Base-by-base conservation (phyloP, 1,140 invertebrate species). In the Orchesella cincta region DNA sequence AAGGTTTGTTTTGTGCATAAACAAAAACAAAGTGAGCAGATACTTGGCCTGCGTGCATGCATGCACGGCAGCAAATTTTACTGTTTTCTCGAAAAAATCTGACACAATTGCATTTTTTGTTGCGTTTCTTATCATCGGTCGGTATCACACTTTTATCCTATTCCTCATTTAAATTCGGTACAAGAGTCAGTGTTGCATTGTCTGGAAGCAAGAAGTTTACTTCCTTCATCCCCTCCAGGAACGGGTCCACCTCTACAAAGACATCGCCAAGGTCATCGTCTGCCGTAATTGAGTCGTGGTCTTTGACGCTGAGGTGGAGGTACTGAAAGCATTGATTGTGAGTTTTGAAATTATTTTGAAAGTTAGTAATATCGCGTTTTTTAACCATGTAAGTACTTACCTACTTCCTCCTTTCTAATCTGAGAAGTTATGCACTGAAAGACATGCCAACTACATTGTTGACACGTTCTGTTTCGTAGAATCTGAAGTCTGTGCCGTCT, bases 401-500 rank as follows among this genome's bases (percentile, higher is more conserved):
- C n/a, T n/a, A n/a, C n/a, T n/a, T n/a, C n/a, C 23, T 79, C 73
- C 0, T 77, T 76, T 39, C 79, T 76, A 18, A 74, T 75, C 36
- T 77, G 71, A 34, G 74, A 82, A 67, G 79, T 82, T 75, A 20
- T 28, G 57, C 80, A 82, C 29, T 78, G 73, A 28, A 82, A 62
- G 29, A 72, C 33, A 12, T 76, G 35, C 72, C 75, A 82, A 23
- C 73, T 64, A 14, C 29, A 70, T 82, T 79, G 46, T 82, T 62
- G 28, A 80, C 75, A 5, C 67, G 54, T 0, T 75, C n/a, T 14
- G 81, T 80, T 23, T 77, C 76, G 33, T 31, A 54, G 73, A 81
- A 79, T 35, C 77, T 77, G n/a, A 20, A 20, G 26, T 78, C 74
- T 26, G 51, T 39, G 0, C 81, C 79, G 1, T 80, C 75, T 34